Evolutionary conservation across 2,888 invertebrate genomes (phyloP).

Genomic region (Heliconius charithonia): DNA sequence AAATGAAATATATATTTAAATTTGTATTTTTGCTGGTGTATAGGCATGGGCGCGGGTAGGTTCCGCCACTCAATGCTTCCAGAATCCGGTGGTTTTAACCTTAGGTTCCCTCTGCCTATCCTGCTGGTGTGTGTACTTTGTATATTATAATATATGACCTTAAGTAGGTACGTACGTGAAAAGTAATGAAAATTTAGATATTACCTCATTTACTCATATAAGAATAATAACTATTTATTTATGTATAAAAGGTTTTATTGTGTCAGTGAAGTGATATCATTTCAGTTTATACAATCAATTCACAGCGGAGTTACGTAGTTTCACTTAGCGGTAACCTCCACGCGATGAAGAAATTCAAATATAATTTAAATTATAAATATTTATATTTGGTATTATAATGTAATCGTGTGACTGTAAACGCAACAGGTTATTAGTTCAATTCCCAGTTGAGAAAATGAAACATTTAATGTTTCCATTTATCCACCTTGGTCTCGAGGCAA

Average conservation of each 20-base stretch:
- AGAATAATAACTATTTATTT: not conserved
- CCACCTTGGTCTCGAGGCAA: no score
- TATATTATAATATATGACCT: no score
- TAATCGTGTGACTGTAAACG: not conserved
- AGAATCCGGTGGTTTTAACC: no score
- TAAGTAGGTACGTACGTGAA: not conserved
- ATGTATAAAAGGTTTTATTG: not conserved
- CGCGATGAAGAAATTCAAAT: not conserved
- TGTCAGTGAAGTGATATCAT: conserved; percentile 2
- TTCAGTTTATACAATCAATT: conserved; percentile 16
- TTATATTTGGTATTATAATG: not conserved
- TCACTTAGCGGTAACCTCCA: conserved; percentile 5
- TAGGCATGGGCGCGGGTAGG: no score
- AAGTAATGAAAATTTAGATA: not conserved
- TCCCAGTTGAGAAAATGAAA: no score
- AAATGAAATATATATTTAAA: no score
- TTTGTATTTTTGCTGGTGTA: no score
- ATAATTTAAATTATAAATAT: conserved; percentile 5
- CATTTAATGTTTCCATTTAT: no score
- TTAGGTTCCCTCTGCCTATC: no score
- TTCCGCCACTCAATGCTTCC: no score
- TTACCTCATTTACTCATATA: not conserved
- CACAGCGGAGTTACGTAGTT: conserved; percentile 15
- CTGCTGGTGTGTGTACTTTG: no score
- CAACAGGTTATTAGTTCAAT: no score